Evolutionary conservation across 2,113 vertebrate species (phyloP), one percentile per base, ranked within the genome.

Genomic region (Bungarus multicinctus): DNA sequence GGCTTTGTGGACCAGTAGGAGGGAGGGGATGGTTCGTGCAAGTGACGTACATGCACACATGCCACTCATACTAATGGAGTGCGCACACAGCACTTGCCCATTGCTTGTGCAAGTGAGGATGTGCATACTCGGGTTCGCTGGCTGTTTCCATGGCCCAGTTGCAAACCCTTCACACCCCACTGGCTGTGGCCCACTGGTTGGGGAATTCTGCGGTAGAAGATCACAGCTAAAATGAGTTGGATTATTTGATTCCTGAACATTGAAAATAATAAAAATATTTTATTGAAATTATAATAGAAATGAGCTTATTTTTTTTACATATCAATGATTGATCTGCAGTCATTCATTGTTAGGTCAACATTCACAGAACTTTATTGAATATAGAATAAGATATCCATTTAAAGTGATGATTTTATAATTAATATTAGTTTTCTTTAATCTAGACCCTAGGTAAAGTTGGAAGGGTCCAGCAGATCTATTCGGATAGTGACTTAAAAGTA

Each of bases 371-470:
- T 69, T 92, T 86, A 25, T 22, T 34, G 27, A 89, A 11, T 54
- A 43, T 87, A 54, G 11, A 85, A 69, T 54, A 92, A 74, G 34
- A 12, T n/a, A 34, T 55, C 30, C 1, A 34, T 55, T 20, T 39
- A 27, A 86, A 43, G n/a, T 74, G 16, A 22, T 55, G 47, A 57
- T 23, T 69, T 69, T 27, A 22, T 34, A 43, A 89, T 25, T 39
- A 92, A 81, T 92, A 5, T 55, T 55, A 45, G 54, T 6, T 93
- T 34, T 95, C 90, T 94, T 95, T 92, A 64, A 95, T 95, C 92
- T 97, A 99, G 99, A 99, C 99, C 93, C 98, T 99, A 94, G 99
- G 99, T 94, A 99, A 99, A 97, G 99, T 99, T 97, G 99, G 99
- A 92, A 98, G 99, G 1, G 99, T 99, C 93, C 99, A 99, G 94